Base-by-base conservation (phyloP, 1,140 invertebrate species). In the Metaphire vulgaris region DNA sequence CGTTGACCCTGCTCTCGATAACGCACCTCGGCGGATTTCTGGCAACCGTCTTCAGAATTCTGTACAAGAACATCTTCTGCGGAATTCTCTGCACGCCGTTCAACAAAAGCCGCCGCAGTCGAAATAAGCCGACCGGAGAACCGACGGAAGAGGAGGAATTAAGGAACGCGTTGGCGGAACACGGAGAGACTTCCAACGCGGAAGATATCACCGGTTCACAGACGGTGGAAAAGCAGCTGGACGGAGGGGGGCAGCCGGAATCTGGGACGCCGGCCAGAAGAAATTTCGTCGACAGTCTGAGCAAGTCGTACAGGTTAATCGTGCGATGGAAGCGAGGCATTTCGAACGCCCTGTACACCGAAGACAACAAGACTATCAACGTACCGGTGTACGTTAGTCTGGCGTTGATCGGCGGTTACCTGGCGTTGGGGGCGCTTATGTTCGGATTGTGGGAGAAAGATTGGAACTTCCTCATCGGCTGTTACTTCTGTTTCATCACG, bases 1-100 rank as follows among this genome's bases (percentile, higher is more conserved):
- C 96, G 0, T 87, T 98, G 31, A 97, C 97, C 84, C 89, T 98
- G 68, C 88, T 98, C 2, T 88, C 87, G 82, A 88, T 98, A 29
- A 94, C 93, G 70, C 97, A 97, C 86, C 94, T 98, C 82, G 96
- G 96, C 65, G 93, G 96, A 85, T 91, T 76, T 69, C 88, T 97
- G 85, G 94, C 95, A 2, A 92, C 93, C 79, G 95, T 93, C 81
- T 97, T 97, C 88, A 95, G 96, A 84, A 97, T 92, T 89, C 90
- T 92, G 6, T 96, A 95, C 82, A 91, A 92, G 0, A 90, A 92
- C 81, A 90, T 92, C 72, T 95, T 92, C 79, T 88, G 93, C 21
- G 95, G 93, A n/a, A n/a, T n/a, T n/a, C n/a, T n/a, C n/a, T n/a
- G n/a, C n/a, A n/a, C n/a, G n/a, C n/a, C n/a, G n/a, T n/a, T n/a